phyloP scores from a whole-genome alignment of 2,888 invertebrate species.

The Ligdia adustata region DNA sequence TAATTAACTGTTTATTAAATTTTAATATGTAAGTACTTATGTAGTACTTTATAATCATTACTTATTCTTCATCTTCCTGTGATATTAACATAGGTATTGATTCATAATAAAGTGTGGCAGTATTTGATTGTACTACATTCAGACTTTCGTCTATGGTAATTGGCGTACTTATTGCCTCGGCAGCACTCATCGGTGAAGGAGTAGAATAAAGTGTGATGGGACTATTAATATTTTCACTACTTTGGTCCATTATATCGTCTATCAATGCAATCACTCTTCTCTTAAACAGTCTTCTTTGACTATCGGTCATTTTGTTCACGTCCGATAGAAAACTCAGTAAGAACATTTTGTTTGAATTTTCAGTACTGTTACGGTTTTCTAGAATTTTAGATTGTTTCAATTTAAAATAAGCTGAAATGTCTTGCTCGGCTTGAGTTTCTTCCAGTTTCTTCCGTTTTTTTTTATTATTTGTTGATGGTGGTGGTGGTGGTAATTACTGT shows the following conservation, averaged over 20 bases:
- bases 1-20: too few species aligned
- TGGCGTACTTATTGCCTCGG: conserved; percentile 14
- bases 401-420: conserved; percentile 20
- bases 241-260: conserved; percentile 17
- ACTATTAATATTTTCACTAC: conserved; percentile 25
- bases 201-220: conserved; percentile 25
- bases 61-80: not conserved
- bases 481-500: not conserved
- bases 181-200: conserved; percentile 25
- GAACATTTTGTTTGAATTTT: not conserved
- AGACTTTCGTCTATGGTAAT: conserved; percentile 21
- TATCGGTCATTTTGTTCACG: conserved; percentile 20
- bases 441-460: conserved; percentile 18
- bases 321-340: conserved; percentile 21
- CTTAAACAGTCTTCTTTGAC: conserved; percentile 15
- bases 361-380: conserved; percentile 1
- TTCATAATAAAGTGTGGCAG: conserved; percentile 27
- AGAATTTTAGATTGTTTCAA: conserved; percentile 11
- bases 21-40: too few species aligned
- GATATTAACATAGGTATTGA: conserved; percentile 5
- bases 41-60: not conserved
- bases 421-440: conserved; percentile 23
- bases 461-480: conserved; percentile 14
- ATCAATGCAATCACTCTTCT: conserved; percentile 25
- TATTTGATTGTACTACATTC: conserved; percentile 23